phyloP scores from a whole-genome alignment of 2,797 vertebrate genomes.

The Fistularia commersonii region DNA sequence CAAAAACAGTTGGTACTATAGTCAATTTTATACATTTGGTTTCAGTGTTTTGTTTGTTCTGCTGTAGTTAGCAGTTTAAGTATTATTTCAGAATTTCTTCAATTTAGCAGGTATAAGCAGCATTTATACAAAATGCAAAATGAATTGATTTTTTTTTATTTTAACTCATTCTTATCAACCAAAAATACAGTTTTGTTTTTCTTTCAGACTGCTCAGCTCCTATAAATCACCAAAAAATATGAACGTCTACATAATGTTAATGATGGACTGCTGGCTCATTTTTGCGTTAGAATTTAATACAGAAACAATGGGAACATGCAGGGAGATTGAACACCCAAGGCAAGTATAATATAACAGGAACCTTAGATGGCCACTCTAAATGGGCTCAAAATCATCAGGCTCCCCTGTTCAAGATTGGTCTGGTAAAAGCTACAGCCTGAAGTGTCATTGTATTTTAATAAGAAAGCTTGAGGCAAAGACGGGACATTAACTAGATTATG shows the following conservation, averaged over 20 bases:
- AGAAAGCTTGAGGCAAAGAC: conserved; percentile 22
- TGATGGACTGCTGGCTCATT: background rate
- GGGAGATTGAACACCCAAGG: conserved; percentile 9
- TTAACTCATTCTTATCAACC: no score
- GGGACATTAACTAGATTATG: conserved; percentile 31
- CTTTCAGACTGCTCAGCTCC: no score
- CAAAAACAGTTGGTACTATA: no score
- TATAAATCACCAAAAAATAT: no score
- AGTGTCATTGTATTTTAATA: conserved; percentile 32
- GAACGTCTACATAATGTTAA: background rate
- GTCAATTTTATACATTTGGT: no score
- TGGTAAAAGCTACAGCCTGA: conserved; percentile 25
- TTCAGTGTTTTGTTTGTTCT: no score
- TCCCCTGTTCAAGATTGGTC: conserved; percentile 18
- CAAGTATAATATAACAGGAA: conserved; percentile 10
- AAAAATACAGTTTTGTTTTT: no score
- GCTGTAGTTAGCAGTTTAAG: no score
- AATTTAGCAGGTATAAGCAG: no score
- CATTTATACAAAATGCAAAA: no score
- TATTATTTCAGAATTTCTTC: no score
- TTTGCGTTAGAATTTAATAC: conserved; percentile 5
- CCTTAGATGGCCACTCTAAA: conserved; percentile 19
- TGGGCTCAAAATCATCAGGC: conserved; percentile 6
- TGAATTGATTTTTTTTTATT: no score
- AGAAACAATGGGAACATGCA: background rate